Evolutionary conservation across 1,140 invertebrate species (phyloP).

Genomic region (Panagrolaimus sp.): DNA sequence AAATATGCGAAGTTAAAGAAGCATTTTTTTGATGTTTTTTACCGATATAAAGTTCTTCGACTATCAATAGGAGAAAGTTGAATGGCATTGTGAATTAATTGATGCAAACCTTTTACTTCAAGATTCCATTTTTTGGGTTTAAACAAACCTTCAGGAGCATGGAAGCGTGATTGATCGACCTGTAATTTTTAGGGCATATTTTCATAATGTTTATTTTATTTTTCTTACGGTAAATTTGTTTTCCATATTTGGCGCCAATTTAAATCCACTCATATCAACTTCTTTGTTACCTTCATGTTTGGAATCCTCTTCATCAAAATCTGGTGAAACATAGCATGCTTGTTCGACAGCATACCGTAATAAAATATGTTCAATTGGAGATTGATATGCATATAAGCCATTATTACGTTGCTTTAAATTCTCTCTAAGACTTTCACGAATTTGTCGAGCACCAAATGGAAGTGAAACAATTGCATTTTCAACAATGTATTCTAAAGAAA

Average conservation of each 20-base stretch:
- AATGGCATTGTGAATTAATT: constrained; percentile 66
- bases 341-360: constrained; percentile 55
- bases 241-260: constrained; percentile 13
- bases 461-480: constrained; percentile 55
- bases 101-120: constrained; percentile 66
- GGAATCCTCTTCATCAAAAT: constrained; percentile 61
- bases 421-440: constrained; percentile 62
- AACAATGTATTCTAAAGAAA: constrained; percentile 54
- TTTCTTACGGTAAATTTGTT: constrained; percentile 1
- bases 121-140: constrained; percentile 67
- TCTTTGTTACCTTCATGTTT: constrained; percentile 55
- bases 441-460: constrained; percentile 65
- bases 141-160: constrained; percentile 67
- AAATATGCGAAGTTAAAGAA: neutral
- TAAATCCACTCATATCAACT: constrained; percentile 26
- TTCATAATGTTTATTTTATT: constrained; percentile 28
- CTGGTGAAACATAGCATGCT: constrained; percentile 63
- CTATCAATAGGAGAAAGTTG: constrained; percentile 59
- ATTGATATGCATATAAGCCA: constrained; percentile 59
- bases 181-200: constrained; percentile 37
- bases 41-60: constrained; percentile 50
- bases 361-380: constrained; percentile 61
- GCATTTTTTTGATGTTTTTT: neutral
- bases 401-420: constrained; percentile 40
- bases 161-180: constrained; percentile 62